Percentiles rank a stretch among this genome's conserved stretches.
Conservation (phyloP, 1,140 invertebrate genomes). For the Drosophila simulans region DNA sequence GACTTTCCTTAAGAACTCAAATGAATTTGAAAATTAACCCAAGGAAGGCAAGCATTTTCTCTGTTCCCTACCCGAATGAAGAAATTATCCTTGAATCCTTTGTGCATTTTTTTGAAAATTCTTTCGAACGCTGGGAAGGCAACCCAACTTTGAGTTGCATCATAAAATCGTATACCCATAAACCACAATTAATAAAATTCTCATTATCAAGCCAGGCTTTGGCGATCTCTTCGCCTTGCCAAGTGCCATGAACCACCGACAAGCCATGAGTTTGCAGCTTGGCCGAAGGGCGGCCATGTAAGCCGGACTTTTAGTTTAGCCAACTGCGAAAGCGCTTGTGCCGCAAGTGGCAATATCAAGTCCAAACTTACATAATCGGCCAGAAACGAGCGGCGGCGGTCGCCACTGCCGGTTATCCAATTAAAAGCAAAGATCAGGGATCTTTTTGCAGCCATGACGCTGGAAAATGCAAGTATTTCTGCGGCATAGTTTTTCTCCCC, state of each 20-base stretch:
- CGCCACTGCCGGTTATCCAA: slow-evolving; percentile 72
- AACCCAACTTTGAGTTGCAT: slow-evolving; percentile 5
- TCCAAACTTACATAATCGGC: slow-evolving; percentile 72
- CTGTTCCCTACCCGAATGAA: too few species aligned
- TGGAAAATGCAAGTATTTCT: slow-evolving; percentile 20
- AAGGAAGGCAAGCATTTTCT: too few species aligned
- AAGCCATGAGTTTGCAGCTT: slow-evolving; percentile 41
- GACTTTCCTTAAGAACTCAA: too few species aligned
- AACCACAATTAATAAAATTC: slow-evolving; percentile 20
- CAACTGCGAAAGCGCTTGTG: slow-evolving; percentile 40
- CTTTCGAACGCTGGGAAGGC: not conserved
- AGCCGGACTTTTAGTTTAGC: slow-evolving; percentile 3
- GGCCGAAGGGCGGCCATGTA: slow-evolving; percentile 28
- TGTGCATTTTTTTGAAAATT: not conserved
- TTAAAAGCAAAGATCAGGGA: slow-evolving; percentile 80
- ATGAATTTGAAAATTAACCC: too few species aligned
- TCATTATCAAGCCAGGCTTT: slow-evolving; percentile 23
- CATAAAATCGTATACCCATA: slow-evolving; percentile 13
- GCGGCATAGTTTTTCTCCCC: slow-evolving; percentile 9
- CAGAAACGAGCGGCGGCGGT: slow-evolving; percentile 40
- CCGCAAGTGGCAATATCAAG: slow-evolving; percentile 77
- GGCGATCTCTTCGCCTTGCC: slow-evolving; percentile 21
- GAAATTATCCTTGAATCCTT: too few species aligned
- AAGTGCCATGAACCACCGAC: slow-evolving; percentile 35
- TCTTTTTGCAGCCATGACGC: slow-evolving; percentile 58